Base-by-base conservation (phyloP, 1,140 invertebrate species). In the Nixonia krombeini region DNA sequence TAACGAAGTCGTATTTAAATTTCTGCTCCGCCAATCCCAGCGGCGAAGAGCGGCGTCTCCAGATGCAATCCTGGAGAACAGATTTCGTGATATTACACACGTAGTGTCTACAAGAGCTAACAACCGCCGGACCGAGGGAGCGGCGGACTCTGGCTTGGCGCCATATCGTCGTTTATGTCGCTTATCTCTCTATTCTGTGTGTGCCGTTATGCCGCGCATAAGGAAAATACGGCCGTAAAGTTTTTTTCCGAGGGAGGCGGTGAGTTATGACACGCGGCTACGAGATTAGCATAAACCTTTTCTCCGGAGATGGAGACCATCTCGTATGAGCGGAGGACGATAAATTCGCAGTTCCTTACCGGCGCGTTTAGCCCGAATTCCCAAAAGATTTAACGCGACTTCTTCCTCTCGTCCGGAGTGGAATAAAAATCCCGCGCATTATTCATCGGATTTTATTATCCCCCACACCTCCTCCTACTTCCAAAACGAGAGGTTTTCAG, bases 241-340 rank as follows among this genome's bases (percentile, higher is more conserved):
- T 53, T 66, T 50, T 47, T 66, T 56, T 50, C 63, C 52, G 15
- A 25, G 50, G 46, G 50, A 68, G 23, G 44, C 52, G 47, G 47
- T 35, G 35, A 53, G 13, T 56, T 63, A 64, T 28, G 17, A 56
- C 37, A 23, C 21, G 23, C 38, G 51, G 29, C 40, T n/a, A 17
- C 21, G 16, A 46, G 45, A 64, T 64, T 64, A 64, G 52, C 61
- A 64, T 64, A 64, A 64, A 64, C 40, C 61, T 64, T 64, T 52
- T 52, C 44, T 55, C 28, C 9, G 4, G 35, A 62, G 42, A 52
- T 52, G 35, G 35, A 37, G 12, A 12, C 26, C 17, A 8, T 40
- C 47, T 47, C 25, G 7, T n/a, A n/a, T n/a, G n/a, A n/a, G 41
- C 52, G 46, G 9, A 51, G 46, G 12, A 41, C 40, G 49, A 61